Evolutionary conservation across 2,113 vertebrate species (phyloP).

Genomic region (Chrysemys picta): DNA sequence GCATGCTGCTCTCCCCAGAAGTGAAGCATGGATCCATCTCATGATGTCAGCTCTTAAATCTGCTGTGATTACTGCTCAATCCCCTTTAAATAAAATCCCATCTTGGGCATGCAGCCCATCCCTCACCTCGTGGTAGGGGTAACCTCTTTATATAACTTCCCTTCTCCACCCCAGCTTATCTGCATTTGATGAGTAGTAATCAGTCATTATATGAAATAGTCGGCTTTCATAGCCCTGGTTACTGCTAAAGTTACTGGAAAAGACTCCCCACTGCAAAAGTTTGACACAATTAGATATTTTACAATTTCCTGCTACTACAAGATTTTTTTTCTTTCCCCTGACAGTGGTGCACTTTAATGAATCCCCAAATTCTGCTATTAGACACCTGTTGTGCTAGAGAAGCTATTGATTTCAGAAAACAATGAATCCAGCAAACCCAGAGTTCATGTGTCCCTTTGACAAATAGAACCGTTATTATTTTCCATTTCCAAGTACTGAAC

Average conservation of each 20-base stretch:
- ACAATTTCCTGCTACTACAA: neutral
- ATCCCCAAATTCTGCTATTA: conserved; percentile 1
- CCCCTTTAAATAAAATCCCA: too few relatives aligned
- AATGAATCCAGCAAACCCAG: conserved; percentile 32
- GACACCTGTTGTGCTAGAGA: conserved; percentile 6
- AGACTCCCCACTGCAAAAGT: neutral
- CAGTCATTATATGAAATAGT: neutral
- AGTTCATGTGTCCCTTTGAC: conserved; percentile 4
- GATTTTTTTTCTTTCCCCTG: conserved; percentile 6
- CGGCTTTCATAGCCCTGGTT: neutral
- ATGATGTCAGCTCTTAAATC: too few relatives aligned
- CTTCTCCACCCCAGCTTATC: neutral
- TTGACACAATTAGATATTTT: neutral
- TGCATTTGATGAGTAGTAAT: neutral
- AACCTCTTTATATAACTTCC: neutral
- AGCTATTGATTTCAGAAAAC: conserved; percentile 32
- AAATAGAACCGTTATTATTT: conserved; percentile 20
- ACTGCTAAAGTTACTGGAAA: conserved; percentile 9
- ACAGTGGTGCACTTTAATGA: conserved; percentile 39
- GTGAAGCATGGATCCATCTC: too few relatives aligned
- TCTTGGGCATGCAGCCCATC: too few relatives aligned
- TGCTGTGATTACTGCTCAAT: too few relatives aligned
- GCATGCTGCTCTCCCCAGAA: too few relatives aligned
- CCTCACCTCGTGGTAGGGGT: too few relatives aligned
- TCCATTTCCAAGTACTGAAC: conserved; percentile 18